These are phyloP conservation scores for Priocnemis perturbator DNA, from an alignment of 2,888 invertebrate species.

Conservation along the genomic window DNA sequence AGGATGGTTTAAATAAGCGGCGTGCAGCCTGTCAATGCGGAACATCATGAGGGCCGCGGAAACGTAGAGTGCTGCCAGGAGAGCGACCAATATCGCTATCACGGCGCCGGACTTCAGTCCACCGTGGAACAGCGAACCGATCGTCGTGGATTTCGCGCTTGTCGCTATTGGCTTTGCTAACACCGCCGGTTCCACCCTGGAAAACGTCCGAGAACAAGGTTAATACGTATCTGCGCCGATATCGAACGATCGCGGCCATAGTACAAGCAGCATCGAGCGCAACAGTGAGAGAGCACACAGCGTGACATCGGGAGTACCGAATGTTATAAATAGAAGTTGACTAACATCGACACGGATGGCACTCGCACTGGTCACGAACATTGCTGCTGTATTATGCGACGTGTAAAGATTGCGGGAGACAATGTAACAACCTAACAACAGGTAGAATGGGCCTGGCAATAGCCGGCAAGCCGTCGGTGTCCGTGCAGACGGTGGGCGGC, in stretches of 20 bases:
- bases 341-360: not conserved
- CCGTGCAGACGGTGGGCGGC: constrained; percentile 68
- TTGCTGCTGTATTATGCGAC: too few relatives aligned
- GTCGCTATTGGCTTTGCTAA: constrained; percentile 29
- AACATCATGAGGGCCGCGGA: constrained; percentile 72
- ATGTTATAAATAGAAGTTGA: too few relatives aligned
- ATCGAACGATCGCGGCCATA: too few relatives aligned
- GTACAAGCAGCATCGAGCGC: too few relatives aligned
- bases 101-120: constrained; percentile 63
- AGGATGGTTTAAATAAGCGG: constrained; percentile 70
- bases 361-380: constrained; percentile 7
- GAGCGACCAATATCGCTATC: constrained; percentile 65
- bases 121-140: constrained; percentile 34
- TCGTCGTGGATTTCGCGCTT: constrained; percentile 20
- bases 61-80: constrained; percentile 68
- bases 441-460: constrained; percentile 60
- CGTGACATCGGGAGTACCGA: too few relatives aligned
- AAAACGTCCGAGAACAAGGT: constrained; percentile 1
- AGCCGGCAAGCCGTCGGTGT: constrained; percentile 60
- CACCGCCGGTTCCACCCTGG: constrained; percentile 56
- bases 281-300: too few relatives aligned
- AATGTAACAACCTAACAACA: constrained; percentile 33
- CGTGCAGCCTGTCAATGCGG: constrained; percentile 70
- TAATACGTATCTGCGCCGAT: too few relatives aligned
- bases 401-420: not conserved